Base-by-base conservation (phyloP, 2,113 vertebrate species). In the Cyanoderma ruficeps region DNA sequence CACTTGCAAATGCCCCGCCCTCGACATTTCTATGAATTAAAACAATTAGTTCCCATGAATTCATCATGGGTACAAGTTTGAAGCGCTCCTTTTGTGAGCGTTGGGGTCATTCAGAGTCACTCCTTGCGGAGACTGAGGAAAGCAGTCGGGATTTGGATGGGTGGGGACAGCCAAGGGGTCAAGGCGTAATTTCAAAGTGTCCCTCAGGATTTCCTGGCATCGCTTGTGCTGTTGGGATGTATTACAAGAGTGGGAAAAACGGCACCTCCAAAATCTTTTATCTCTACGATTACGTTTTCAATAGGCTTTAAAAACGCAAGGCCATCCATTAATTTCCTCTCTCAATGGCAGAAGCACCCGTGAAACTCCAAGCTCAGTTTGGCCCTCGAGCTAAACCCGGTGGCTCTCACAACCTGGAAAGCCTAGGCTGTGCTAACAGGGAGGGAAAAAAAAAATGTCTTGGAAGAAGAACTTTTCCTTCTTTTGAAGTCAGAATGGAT, bases 401-500 rank as follows among this genome's bases (percentile, higher is more conserved):
- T 78, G 83, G 59, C 76, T 92, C 53, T 82, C n/a, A 14, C 59
- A 93, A 87, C 94, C 78, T 94, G 93, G 86, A 83, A 93, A 95
- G 83, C 71, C n/a, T 9, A 10, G 74, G 56, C 83, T 93, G 80
- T 68, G 86, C 80, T 92, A 90, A 72, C 56, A 81, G 79, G 52
- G 30, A 13, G 11, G 10, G 15, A 65, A 79, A 82, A 41, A 65
- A 79, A 82, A 42, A 31, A 5, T 1, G 4, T 75, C 83, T 79
- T 88, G 76, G 96, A 92, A 95, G 77, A 90, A n/a, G 64, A 96
- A 96, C 83, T 94, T 96, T 68, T 75, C 76, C 94, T 93, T 42
- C 96, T 95, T 97, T 95, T 95, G 94, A 96, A 97, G 88, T 95
- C 95, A 90, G 92, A 97, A 94, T 84, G 94, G 92, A 95, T 97